A percentile compares a stretch with the other conserved stretches of the same genome.
Conservation (phyloP, 1,140 invertebrate genomes). For the Bombyx mandarina region DNA sequence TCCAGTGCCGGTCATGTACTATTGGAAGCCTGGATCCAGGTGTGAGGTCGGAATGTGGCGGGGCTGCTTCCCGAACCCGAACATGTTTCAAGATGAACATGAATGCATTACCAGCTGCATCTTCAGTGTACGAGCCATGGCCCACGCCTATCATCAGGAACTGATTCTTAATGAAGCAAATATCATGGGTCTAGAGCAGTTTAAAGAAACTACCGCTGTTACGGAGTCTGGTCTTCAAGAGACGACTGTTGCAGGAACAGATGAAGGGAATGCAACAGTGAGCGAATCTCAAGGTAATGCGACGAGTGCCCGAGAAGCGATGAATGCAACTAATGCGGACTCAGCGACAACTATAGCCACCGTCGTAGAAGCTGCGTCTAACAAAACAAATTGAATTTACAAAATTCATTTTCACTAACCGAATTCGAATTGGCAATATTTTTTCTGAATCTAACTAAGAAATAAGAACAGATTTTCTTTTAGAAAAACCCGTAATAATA, state of each 20-base stretch:
- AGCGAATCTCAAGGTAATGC: not conserved
- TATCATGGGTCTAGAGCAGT: not conserved
- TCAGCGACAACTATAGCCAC: too few relatives aligned
- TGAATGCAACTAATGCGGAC: too few relatives aligned
- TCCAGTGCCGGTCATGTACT: constrained; percentile 42
- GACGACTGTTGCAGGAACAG: not conserved
- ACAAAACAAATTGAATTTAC: too few relatives aligned
- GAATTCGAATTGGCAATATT: too few relatives aligned
- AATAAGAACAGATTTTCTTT: too few relatives aligned
- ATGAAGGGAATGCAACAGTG: not conserved
- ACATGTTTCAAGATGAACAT: constrained; percentile 56
- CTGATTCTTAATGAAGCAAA: not conserved
- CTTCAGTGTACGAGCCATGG: constrained; percentile 28
- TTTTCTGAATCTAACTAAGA: too few relatives aligned
- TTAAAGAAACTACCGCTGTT: not conserved
- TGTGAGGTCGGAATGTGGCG: constrained; percentile 54
- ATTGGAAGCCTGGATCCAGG: constrained; percentile 52
- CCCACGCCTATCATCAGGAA: constrained; percentile 25
- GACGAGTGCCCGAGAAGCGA: too few relatives aligned
- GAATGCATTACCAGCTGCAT: constrained; percentile 54
- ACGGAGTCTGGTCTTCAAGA: not conserved
- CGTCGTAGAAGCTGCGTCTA: too few relatives aligned
- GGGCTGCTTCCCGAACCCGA: constrained; percentile 50
- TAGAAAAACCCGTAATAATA: too few relatives aligned
- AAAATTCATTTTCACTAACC: too few relatives aligned